These are phyloP conservation scores for Noctua janthe DNA, from an alignment of 2,888 invertebrate species.

Conservation along the genomic window DNA sequence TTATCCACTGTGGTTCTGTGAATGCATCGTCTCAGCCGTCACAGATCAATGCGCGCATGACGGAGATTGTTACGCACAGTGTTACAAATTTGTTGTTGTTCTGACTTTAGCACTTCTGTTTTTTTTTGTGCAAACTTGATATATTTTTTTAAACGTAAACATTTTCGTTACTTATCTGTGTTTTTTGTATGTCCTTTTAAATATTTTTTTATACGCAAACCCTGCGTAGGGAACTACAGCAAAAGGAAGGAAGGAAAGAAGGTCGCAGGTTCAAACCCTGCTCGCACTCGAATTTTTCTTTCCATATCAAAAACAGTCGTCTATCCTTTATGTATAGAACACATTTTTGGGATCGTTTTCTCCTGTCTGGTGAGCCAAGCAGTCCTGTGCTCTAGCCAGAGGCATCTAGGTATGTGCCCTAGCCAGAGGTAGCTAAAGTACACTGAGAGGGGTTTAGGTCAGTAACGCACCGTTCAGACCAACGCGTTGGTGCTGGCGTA, in stretches of 20 bases:
- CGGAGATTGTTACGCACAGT: constrained; percentile 17
- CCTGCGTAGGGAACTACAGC: too few relatives aligned
- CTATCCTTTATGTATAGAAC: not conserved
- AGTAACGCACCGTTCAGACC: not conserved
- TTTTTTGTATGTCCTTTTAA: too few relatives aligned
- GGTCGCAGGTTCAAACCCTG: too few relatives aligned
- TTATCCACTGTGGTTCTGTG: constrained; percentile 28
- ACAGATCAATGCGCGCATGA: constrained; percentile 38
- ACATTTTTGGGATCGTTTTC: not conserved
- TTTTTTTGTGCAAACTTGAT: not conserved
- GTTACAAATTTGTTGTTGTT: not conserved
- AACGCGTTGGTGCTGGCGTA: not conserved
- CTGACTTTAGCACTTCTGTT: not conserved
- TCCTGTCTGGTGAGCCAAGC: not conserved
- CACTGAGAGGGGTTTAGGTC: not conserved
- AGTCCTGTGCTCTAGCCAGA: not conserved
- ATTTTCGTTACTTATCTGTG: not conserved
- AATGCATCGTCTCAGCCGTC: constrained; percentile 36
- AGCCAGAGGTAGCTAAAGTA: not conserved
- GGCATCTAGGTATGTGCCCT: too few relatives aligned
- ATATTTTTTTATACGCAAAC: too few relatives aligned
- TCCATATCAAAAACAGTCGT: not conserved
- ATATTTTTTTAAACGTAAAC: not conserved
- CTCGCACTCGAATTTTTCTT: too few relatives aligned
- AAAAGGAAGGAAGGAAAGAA: too few relatives aligned